phyloP scores from a whole-genome alignment of 2,888 invertebrate species.

The Apodemia zela region DNA sequence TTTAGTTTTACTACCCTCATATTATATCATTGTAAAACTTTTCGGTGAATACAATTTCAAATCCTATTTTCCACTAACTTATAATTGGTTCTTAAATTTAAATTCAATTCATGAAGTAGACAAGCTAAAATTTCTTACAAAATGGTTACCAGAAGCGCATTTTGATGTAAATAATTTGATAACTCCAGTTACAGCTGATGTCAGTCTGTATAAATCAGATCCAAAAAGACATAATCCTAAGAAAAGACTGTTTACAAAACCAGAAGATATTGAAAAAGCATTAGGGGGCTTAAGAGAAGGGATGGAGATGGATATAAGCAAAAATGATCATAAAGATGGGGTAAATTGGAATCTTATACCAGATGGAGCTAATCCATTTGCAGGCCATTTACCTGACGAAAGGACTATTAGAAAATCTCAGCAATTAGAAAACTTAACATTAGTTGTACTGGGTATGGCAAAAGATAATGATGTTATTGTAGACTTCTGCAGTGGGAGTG shows the following conservation, averaged over 20 bases:
- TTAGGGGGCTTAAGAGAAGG: slow-evolving; percentile 61
- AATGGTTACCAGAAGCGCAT: slow-evolving; percentile 25
- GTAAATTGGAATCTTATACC: slow-evolving; percentile 88
- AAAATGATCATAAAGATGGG: slow-evolving; percentile 42
- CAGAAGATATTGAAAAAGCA: slow-evolving; percentile 85
- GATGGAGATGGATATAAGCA: slow-evolving; percentile 59
- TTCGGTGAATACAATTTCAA: slow-evolving; percentile 51
- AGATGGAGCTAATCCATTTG: slow-evolving; percentile 86
- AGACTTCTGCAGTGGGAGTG: slow-evolving; percentile 97
- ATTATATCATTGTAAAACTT: slow-evolving; percentile 80
- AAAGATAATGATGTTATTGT: slow-evolving; percentile 86
- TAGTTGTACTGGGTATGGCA: slow-evolving; percentile 87
- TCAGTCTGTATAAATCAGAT: slow-evolving; percentile 89
- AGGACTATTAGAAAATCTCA: slow-evolving; percentile 89
- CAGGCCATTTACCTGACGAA: slow-evolving; percentile 88
- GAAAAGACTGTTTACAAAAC: slow-evolving; percentile 87
- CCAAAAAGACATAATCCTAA: slow-evolving; percentile 87
- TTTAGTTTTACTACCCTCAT: slow-evolving; percentile 87
- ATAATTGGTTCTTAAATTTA: slow-evolving; percentile 81
- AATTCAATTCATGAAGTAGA: slow-evolving; percentile 37
- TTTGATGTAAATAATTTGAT: slow-evolving; percentile 35
- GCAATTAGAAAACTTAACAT: slow-evolving; percentile 91
- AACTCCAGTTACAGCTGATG: slow-evolving; percentile 76
- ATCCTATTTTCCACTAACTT: slow-evolving; percentile 80
- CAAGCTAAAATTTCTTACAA: slow-evolving; percentile 36